Conservation (phyloP, 2,797 vertebrate genomes). For the Manis crassicaudata region DNA sequence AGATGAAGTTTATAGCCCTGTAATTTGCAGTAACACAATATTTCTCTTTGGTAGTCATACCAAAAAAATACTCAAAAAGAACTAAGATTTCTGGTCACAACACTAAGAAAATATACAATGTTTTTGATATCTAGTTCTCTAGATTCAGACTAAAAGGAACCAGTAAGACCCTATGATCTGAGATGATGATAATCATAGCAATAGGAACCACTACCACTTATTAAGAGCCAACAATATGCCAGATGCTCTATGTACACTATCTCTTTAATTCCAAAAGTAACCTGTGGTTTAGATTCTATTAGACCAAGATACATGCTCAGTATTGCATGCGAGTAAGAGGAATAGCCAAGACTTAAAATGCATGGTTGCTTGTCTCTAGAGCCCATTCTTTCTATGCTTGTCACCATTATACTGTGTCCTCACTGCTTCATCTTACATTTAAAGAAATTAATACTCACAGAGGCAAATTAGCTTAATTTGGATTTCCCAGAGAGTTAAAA, state of each 20-base stretch:
- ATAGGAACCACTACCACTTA: not conserved
- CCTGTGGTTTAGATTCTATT: not conserved
- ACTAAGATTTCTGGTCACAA: not conserved
- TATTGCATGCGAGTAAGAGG: not conserved
- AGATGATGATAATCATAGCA: not conserved
- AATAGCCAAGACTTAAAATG: not conserved
- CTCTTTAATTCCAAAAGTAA: not conserved
- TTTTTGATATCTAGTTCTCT: not conserved
- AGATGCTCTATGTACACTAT: not conserved
- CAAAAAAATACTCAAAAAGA: not conserved
- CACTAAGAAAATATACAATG: not conserved
- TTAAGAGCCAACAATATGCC: not conserved
- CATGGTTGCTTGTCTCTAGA: not conserved
- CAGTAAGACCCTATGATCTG: not conserved
- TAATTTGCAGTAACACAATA: not conserved
- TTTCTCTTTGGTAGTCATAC: not conserved
- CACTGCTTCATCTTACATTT: not conserved
- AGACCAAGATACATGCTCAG: not conserved
- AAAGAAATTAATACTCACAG: conserved; percentile 26
- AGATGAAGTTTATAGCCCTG: not conserved
- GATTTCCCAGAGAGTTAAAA: conserved; percentile 20
- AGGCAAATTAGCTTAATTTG: conserved; percentile 11
- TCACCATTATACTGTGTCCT: not conserved
- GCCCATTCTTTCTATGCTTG: not conserved
- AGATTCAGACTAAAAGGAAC: not conserved